Percentiles rank a stretch among this genome's conserved stretches.
phyloP scores from a whole-genome alignment of 2,113 vertebrate genomes.

The Austrofundulus limnaeus region DNA sequence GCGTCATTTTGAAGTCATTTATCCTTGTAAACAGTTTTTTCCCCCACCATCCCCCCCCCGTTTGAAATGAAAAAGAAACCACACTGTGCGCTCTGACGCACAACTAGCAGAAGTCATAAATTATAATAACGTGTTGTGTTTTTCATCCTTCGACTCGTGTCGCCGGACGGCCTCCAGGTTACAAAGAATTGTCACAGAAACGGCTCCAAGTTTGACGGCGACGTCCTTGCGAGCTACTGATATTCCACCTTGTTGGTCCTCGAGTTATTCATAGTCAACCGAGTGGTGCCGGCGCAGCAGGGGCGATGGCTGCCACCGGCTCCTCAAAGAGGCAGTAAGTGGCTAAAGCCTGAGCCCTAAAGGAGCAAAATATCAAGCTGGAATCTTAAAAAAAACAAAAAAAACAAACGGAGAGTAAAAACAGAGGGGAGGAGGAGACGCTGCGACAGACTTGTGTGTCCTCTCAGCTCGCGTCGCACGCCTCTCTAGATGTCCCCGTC shows the following conservation, averaged over 20 bases:
- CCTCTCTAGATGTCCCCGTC: conserved; percentile 9
- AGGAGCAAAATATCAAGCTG: conserved; percentile 36
- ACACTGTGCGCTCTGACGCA: not conserved
- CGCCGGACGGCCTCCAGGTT: conserved; percentile 17
- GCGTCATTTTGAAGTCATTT: not conserved
- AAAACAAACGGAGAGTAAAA: no score
- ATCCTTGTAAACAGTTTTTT: conserved; percentile 2
- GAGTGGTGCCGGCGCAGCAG: conserved; percentile 28
- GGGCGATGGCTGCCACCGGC: conserved; percentile 26
- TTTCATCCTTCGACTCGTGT: conserved; percentile 6
- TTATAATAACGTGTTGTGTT: not conserved
- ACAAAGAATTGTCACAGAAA: conserved; percentile 10
- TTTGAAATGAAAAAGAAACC: conserved; percentile 17
- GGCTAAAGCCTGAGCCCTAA: conserved; percentile 37
- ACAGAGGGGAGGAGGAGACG: conserved; percentile 34
- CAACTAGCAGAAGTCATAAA: conserved; percentile 13
- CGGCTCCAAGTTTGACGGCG: conserved; percentile 6
- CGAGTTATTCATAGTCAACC: conserved; percentile 20
- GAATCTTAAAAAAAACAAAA: conserved; percentile 22
- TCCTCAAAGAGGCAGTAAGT: conserved; percentile 13
- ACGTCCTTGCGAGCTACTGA: conserved; percentile 8
- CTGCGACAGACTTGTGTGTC: conserved; percentile 21
- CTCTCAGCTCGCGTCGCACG: not conserved
- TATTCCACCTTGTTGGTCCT: conserved; percentile 32
- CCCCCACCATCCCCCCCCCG: not conserved